A percentile compares a stretch with the other conserved stretches of the same genome.
Conservation (phyloP, 2,797 vertebrate genomes). For the Tadarida brasiliensis region DNA sequence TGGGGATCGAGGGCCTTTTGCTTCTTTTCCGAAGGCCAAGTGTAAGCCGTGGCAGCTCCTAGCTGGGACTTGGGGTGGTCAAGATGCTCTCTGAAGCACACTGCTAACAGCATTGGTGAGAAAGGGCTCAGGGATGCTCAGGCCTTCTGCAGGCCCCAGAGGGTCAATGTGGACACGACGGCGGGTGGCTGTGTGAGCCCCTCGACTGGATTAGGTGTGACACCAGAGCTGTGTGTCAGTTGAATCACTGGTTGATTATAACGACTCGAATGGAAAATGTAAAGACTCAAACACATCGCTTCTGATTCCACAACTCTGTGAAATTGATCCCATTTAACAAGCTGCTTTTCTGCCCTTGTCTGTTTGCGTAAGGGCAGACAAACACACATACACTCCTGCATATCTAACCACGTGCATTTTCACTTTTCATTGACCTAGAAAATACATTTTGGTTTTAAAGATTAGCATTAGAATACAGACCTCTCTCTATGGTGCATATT, state of each 20-base stretch:
- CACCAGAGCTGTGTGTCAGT: background rate
- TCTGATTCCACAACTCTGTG: background rate
- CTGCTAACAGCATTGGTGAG: background rate
- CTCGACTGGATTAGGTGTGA: slow-evolving; percentile 44
- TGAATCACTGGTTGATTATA: slow-evolving; percentile 53
- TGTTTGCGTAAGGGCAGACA: background rate
- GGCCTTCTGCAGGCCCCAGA: background rate
- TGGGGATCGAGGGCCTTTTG: background rate
- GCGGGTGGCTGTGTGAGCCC: background rate
- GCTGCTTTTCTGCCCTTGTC: background rate
- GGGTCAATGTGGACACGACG: background rate
- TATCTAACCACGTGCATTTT: background rate
- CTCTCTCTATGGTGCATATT: background rate
- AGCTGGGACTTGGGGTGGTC: background rate
- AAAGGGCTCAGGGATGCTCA: background rate
- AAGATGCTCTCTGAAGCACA: background rate
- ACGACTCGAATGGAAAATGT: slow-evolving; percentile 32
- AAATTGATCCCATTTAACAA: slow-evolving; percentile 44
- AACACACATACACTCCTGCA: background rate
- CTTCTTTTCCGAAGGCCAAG: background rate
- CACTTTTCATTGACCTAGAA: background rate
- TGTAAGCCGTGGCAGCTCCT: background rate
- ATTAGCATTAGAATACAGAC: background rate
- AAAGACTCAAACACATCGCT: background rate
- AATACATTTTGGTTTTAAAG: background rate